Evolutionary conservation across 2,888 invertebrate genomes (phyloP), one percentile per base, ranked within the genome.

Genomic region (Drosophila longiperda): DNA sequence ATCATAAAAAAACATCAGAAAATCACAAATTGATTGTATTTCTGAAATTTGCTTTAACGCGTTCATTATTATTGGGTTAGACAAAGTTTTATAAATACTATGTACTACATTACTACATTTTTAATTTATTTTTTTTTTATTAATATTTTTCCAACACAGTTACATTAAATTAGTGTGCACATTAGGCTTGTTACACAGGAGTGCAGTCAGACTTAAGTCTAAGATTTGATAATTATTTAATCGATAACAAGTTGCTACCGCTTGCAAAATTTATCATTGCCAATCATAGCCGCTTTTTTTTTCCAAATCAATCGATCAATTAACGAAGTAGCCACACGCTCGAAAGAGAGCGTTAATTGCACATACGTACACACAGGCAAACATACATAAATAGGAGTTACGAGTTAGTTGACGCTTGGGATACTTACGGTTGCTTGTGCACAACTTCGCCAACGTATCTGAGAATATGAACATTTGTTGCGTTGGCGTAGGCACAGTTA

Each of bases 371-470:
- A 17, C 20, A 45, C 20, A 40, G 12, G 2, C 42, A 7, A 23
- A 23, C 26, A 48, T 23, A 48, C 23, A 48, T 23, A 49, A 17
- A 49, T 26, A 11, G 49, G 17, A 49, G 23, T 12, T 34, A 59
- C 45, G 20, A 48, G 57, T 29, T 66, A 42, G 33, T 49, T 66
- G 65, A 73, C 66, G 62, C 34, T 67, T 67, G 58, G 67, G 59
- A 76, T 92, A 95, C 95, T 96, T 95, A 96, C 95, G 95, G 95
- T 93, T 95, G 95, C 89, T 95, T 95, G 93, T 95, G 95, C 93
- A 95, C 95, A 91, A 95, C 95, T 93, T 95, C 96, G 84, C 95
- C 95, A 89, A 95, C 95, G 94, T 95, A 95, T 94, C 95, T 95
- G 93, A 62, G 81, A 63, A 75, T 78, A 78, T 81, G 77, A 75